Conservation (phyloP, 2,797 vertebrate species). For the Rhabdomys pumilio region DNA sequence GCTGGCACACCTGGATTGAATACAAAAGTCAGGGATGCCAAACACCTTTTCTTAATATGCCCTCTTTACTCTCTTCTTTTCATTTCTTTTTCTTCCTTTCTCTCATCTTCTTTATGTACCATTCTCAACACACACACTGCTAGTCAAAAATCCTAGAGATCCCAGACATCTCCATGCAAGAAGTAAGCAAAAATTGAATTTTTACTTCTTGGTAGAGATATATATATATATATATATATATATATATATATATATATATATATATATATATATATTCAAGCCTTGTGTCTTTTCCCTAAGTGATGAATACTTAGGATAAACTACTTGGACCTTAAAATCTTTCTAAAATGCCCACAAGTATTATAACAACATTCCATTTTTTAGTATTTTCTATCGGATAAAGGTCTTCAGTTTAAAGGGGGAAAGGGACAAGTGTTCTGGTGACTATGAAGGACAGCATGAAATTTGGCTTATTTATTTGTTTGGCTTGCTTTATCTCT, state of each 20-base stretch:
- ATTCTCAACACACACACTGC: neutral
- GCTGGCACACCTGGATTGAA: neutral
- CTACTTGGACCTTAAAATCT: neutral
- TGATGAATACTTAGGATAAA: neutral
- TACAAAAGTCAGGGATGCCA: neutral
- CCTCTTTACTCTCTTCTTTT: neutral
- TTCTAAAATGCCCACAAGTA: slow-evolving; percentile 2
- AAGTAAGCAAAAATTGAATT: slow-evolving; percentile 1
- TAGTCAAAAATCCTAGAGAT: neutral
- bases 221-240: neutral
- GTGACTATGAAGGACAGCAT: neutral
- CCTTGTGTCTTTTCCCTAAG: slow-evolving; percentile 7
- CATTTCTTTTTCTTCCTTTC: neutral
- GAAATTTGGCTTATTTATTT: slow-evolving; percentile 2
- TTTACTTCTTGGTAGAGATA: neutral
- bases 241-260: neutral
- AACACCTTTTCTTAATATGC: neutral
- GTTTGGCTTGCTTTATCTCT: neutral
- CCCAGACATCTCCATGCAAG: neutral
- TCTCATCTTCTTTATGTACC: neutral
- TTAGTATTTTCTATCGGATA: neutral
- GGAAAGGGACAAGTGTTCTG: neutral
- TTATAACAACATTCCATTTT: neutral
- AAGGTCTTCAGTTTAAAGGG: slow-evolving; percentile 31
- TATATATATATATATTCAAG: neutral